Base-by-base conservation (phyloP, 2,113 vertebrate species). In the Sapajus apella region DNA sequence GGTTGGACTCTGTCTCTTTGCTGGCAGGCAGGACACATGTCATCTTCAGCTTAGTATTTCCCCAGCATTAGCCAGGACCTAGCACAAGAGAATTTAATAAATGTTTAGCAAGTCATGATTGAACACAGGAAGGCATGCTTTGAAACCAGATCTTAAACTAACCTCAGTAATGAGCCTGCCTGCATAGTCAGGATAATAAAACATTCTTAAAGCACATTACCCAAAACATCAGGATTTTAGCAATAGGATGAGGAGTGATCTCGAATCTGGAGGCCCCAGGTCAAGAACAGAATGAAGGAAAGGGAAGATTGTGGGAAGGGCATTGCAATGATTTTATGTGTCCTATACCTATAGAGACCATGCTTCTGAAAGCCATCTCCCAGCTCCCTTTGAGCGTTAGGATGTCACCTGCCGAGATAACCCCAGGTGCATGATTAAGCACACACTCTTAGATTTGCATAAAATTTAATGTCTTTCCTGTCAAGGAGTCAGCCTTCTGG, bases 191-290 rank as follows among this genome's bases (percentile, higher is more conserved):
- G 80, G 79, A 79, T 79, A 32, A 94, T 85, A 18, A 64, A 94
- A 87, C 25, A 88, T 64, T 87, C 64, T 50, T 87, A 58, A 92
- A n/a, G 27, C 30, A 68, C 37, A 82, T 83, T 66, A 82, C n/a
- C 61, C 17, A 87, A 95, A 94, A 50, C 77, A 77, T 77, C 58
- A 55, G 20, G 75, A 87, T 88, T 94, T 90, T 83, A 47, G 88
- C 61, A 90, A 83, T 52, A 75, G 70, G 35, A 35, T 52, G 47
- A 94, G 40, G n/a, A 75, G 90, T 75, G 47, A 64, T 45, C 50
- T 79, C 52, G 47, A 76, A 47, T 86, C 16, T 40, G 75, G 47
- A 81, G 56, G 14, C 11, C 76, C 52, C 30, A 56, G 27, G 64
- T 66, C 30, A 52, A 86, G 56, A 91, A 93, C 10, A 64, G 2